Conservation (phyloP, 2,888 invertebrate species). For the Macaria liturata region DNA sequence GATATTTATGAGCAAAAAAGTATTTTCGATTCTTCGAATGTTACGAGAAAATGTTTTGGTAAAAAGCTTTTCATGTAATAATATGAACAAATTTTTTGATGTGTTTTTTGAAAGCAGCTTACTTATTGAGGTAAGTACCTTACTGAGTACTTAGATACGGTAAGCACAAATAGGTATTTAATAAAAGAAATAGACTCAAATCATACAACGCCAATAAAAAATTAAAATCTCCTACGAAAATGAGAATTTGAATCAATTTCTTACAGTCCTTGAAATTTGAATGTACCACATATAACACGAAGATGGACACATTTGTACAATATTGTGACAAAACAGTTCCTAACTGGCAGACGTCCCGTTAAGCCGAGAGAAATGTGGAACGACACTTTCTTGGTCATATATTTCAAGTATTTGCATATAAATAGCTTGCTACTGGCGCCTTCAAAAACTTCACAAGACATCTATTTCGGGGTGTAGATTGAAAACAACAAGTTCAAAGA, state of each 20-base stretch:
- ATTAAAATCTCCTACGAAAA: no score
- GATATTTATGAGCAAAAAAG: conserved; percentile 6
- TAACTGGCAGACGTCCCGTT: conserved; percentile 6
- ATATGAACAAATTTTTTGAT: no score
- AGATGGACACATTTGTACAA: no score
- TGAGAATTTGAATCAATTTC: no score
- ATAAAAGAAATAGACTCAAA: no score
- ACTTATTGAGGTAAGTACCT: no score
- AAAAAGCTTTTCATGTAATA: conserved; percentile 9
- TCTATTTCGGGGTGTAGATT: conserved; percentile 15
- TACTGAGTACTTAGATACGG: no score
- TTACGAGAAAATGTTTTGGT: neutral
- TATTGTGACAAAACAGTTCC: neutral
- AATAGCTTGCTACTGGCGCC: conserved; percentile 22
- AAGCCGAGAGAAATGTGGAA: conserved; percentile 6
- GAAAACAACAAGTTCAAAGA: conserved; percentile 18
- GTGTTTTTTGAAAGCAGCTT: no score
- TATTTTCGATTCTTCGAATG: conserved; percentile 2
- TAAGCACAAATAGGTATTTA: no score
- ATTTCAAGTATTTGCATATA: conserved; percentile 30
- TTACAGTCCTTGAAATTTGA: no score
- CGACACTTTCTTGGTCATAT: conserved; percentile 15
- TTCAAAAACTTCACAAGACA: conserved; percentile 23
- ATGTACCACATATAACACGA: no score
- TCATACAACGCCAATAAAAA: no score